These are phyloP conservation scores for Chiloscyllium plagiosum DNA, from an alignment of 2,113 vertebrate species.

Conservation along the genomic window DNA sequence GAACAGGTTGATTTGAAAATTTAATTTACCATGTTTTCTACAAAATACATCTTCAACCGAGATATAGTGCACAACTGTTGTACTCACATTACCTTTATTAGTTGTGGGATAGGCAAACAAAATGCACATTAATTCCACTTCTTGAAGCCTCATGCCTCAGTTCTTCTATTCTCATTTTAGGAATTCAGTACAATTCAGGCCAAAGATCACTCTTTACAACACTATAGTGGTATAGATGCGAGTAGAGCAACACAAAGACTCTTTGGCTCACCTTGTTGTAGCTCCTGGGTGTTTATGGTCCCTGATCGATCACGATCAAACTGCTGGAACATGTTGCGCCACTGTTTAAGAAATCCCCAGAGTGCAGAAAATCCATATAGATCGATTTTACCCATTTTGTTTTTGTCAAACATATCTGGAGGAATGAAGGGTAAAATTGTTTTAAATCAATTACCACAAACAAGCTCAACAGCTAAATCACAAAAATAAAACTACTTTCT, in stretches of 20 bases:
- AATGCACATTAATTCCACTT: neutral
- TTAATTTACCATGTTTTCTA: neutral
- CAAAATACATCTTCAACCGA: neutral
- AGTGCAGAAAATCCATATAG: slow-evolving; percentile 79
- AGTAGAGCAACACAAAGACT: neutral
- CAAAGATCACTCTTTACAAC: neutral
- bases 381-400: slow-evolving; percentile 73
- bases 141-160: neutral
- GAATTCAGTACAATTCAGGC: neutral
- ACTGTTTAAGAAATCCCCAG: slow-evolving; percentile 82
- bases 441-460: neutral
- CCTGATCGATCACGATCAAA: slow-evolving; percentile 82
- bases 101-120: neutral
- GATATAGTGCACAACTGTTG: neutral
- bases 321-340: slow-evolving; percentile 84
- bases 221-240: neutral
- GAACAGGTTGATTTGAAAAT: too few relatives aligned
- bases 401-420: slow-evolving; percentile 92
- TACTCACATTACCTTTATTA: neutral
- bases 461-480: neutral
- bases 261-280: slow-evolving; percentile 78
- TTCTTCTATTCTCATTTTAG: neutral
- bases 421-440: neutral
- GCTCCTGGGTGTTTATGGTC: slow-evolving; percentile 69
- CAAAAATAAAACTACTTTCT: neutral